Evolutionary conservation across 2,888 invertebrate species (phyloP).

Genomic region (Bimastos eiseni): DNA sequence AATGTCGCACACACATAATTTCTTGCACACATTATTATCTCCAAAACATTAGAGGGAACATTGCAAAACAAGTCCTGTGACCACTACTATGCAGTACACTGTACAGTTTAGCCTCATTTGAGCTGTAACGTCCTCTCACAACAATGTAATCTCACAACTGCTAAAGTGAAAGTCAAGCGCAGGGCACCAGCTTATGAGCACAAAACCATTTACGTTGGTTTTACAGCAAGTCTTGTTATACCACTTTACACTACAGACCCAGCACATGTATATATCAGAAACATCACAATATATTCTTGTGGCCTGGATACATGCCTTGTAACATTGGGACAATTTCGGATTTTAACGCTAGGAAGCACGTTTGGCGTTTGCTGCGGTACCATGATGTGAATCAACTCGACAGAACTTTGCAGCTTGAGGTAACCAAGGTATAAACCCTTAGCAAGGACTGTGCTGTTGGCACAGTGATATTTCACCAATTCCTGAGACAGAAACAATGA

Average conservation of each 20-base stretch:
- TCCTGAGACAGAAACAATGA: constrained; percentile 62
- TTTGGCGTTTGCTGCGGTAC: constrained; percentile 91
- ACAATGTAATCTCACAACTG: too few species aligned
- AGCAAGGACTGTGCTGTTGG: constrained; percentile 79
- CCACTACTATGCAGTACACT: neutral
- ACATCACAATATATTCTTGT: too few species aligned
- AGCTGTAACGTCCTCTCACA: too few species aligned
- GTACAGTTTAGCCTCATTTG: neutral
- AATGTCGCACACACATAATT: too few species aligned
- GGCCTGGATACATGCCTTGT: constrained; percentile 74
- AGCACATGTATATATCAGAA: neutral
- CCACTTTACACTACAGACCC: neutral
- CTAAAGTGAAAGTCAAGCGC: too few species aligned
- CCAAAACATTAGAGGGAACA: too few species aligned
- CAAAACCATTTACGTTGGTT: too few species aligned
- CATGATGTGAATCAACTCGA: constrained; percentile 89
- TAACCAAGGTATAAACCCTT: constrained; percentile 93
- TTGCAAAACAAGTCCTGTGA: neutral
- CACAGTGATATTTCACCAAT: constrained; percentile 73
- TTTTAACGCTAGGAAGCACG: constrained; percentile 88
- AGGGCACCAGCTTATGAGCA: too few species aligned
- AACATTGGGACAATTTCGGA: constrained; percentile 92
- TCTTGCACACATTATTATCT: too few species aligned
- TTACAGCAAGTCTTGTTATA: too few species aligned
- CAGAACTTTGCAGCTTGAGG: constrained; percentile 92